These are phyloP conservation scores for Zhengitettix transpicula DNA, from an alignment of 2,888 invertebrate species.

Conservation along the genomic window DNA sequence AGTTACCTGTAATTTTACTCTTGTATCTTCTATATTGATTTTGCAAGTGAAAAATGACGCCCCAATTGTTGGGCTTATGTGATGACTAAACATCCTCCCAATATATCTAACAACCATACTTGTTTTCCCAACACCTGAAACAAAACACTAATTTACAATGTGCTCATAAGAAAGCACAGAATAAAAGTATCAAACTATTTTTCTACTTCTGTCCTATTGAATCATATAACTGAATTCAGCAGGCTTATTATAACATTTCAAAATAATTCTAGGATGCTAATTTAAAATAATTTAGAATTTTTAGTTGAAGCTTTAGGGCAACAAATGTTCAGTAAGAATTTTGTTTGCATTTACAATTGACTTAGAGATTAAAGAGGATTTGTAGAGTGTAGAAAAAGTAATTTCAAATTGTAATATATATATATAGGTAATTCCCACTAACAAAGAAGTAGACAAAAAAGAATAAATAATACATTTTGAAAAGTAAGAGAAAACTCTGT, in stretches of 20 bases:
- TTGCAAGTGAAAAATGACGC: conserved; percentile 82
- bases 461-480: no score
- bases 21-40: conserved; percentile 50
- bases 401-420: no score
- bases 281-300: no score
- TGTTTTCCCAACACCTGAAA: conserved; percentile 79
- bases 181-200: conserved; percentile 1
- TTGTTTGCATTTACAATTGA: no score
- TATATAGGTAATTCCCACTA: no score
- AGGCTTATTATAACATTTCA: no score
- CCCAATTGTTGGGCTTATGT: conserved; percentile 70
- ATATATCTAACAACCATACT: conserved; percentile 68
- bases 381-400: no score
- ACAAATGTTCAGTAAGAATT: no score
- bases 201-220: neutral
- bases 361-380: no score
- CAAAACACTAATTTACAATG: neutral
- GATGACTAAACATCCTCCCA: conserved; percentile 56
- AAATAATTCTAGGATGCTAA: neutral
- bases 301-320: no score
- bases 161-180: conserved; percentile 1
- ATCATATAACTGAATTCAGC: neutral
- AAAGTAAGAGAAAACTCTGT: no score
- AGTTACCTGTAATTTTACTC: conserved; percentile 58
- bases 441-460: no score